Conservation (phyloP, 2,113 vertebrate species). For the Rhea pennata region DNA sequence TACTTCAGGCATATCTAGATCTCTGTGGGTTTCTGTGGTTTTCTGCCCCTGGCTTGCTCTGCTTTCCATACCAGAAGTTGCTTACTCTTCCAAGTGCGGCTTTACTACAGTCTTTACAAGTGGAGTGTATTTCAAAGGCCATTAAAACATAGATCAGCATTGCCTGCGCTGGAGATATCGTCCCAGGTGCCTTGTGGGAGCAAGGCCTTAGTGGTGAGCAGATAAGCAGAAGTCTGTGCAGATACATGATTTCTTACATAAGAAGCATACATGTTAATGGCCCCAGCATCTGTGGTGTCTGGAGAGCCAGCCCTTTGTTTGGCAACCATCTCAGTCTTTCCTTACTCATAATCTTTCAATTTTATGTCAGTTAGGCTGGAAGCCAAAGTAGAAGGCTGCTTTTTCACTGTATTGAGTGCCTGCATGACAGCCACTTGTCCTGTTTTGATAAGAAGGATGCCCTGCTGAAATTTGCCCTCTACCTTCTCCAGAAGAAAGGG, state of each 20-base stretch:
- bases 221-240: neutral
- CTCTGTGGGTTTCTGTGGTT: rapidly evolving
- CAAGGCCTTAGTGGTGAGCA: neutral
- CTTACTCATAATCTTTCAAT: neutral
- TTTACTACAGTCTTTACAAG: neutral
- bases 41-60: neutral
- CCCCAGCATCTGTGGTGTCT: neutral
- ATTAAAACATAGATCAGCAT: neutral
- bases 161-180: neutral
- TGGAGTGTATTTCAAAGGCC: neutral
- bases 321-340: neutral
- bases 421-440: neutral
- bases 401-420: neutral
- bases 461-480: neutral
- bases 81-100: neutral
- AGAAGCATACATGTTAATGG: neutral
- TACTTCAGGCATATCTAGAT: neutral
- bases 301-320: neutral
- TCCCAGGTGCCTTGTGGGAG: neutral
- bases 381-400: neutral
- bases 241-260: neutral
- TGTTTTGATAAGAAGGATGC: neutral
- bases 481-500: neutral
- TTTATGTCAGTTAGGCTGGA: neutral
- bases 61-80: neutral